Evolutionary conservation across 2,797 vertebrate genomes (phyloP).

Genomic region (Sebastiscus albofasciatus): DNA sequence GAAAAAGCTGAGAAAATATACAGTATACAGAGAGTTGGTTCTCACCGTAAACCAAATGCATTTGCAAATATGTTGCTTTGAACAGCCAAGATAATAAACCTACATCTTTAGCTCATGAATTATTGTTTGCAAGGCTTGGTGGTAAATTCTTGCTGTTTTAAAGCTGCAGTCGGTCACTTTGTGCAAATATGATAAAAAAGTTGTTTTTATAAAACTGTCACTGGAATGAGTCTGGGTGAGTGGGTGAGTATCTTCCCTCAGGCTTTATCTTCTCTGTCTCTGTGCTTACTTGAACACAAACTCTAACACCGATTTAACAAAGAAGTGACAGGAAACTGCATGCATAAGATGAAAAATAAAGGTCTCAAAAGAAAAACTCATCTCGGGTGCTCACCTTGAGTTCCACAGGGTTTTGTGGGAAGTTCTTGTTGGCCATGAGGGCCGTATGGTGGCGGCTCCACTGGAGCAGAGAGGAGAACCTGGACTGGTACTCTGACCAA

Average conservation of each 20-base stretch:
- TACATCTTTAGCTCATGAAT: neutral
- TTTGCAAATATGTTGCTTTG: neutral
- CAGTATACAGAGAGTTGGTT: neutral
- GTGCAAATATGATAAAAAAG: neutral
- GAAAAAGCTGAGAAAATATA: neutral
- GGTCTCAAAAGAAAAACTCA: neutral
- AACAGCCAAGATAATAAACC: neutral
- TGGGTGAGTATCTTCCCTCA: neutral
- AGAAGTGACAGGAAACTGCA: neutral
- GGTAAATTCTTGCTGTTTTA: neutral
- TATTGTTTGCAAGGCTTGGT: neutral
- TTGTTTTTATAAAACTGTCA: too few species aligned
- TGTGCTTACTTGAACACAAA: neutral
- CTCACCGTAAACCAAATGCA: neutral
- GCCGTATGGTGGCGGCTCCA: slow-evolving; percentile 95
- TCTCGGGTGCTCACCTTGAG: slow-evolving; percentile 86
- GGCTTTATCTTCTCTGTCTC: neutral
- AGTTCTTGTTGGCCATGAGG: slow-evolving; percentile 95
- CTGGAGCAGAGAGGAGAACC: slow-evolving; percentile 91
- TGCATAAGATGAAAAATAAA: neutral
- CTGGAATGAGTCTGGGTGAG: too few species aligned
- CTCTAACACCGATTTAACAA: neutral
- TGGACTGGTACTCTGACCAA: slow-evolving; percentile 95
- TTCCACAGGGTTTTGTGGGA: slow-evolving; percentile 97
- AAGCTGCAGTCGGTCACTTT: neutral